Conservation (phyloP, 2,113 vertebrate species). For the Corythoichthys haematopterus region DNA sequence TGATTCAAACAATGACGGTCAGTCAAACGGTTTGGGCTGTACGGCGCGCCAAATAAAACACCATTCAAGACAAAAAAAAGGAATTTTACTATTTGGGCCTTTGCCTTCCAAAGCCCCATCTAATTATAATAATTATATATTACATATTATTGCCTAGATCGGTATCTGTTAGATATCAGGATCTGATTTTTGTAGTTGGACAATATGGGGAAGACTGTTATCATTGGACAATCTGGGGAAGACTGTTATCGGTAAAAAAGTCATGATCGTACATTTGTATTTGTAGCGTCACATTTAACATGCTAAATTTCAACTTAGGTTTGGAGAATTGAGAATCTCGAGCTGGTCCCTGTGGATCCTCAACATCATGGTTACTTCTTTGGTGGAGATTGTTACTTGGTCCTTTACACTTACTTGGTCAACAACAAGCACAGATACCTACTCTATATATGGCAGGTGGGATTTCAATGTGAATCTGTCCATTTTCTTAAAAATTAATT, state of each 20-base stretch:
- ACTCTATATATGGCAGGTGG: slow-evolving; percentile 89
- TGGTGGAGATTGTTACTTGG: slow-evolving; percentile 87
- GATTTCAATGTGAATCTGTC: neutral
- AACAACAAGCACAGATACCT: slow-evolving; percentile 71
- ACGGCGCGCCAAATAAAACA: too few relatives aligned
- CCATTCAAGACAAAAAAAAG: too few relatives aligned
- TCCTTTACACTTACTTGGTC: slow-evolving; percentile 81
- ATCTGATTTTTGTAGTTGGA: too few relatives aligned
- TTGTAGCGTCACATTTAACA: neutral
- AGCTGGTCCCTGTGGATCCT: slow-evolving; percentile 73
- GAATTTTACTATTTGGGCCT: too few relatives aligned
- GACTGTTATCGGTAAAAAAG: neutral
- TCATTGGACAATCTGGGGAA: too few relatives aligned
- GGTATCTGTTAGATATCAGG: too few relatives aligned
- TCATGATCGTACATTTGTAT: neutral
- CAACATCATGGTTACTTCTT: slow-evolving; percentile 79
- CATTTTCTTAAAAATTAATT: neutral
- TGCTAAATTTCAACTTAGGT: slow-evolving; percentile 59
- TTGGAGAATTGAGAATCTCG: slow-evolving; percentile 85
- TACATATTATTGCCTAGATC: too few relatives aligned
- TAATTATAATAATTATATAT: too few relatives aligned
- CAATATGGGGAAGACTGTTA: too few relatives aligned
- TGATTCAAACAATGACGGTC: too few relatives aligned
- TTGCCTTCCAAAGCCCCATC: too few relatives aligned
- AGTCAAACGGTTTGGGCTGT: too few relatives aligned